phyloP scores from a whole-genome alignment of 1,140 invertebrate genomes.

The Cherax quadricarinatus region DNA sequence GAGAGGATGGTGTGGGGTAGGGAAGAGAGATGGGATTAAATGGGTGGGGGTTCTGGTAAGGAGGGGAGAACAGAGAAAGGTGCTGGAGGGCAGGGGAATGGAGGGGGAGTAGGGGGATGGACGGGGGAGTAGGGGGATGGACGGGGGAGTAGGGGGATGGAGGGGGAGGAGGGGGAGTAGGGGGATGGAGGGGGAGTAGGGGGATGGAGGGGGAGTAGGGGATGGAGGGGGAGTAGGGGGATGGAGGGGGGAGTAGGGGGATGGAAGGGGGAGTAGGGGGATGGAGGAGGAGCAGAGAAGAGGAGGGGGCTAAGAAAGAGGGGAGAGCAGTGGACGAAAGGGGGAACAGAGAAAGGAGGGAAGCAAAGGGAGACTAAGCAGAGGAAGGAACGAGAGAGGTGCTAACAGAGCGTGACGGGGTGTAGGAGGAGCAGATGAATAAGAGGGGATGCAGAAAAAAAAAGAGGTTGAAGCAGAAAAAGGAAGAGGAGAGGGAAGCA shows the following conservation, averaged over 20 bases:
- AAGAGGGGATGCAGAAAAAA: too few species aligned
- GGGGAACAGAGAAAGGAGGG: not conserved
- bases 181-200: too few species aligned
- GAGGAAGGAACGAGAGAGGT: not conserved
- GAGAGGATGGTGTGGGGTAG: not conserved
- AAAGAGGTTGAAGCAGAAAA: not conserved
- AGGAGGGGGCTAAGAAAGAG: not conserved
- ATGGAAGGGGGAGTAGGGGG: too few species aligned
- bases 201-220: not conserved
- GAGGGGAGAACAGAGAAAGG: not conserved
- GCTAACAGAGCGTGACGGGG: not conserved
- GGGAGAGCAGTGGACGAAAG: not conserved
- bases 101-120: not conserved
- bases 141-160: not conserved
- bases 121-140: too few species aligned
- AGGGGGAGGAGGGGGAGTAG: not conserved
- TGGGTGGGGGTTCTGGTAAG: not conserved
- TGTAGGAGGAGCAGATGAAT: not conserved
- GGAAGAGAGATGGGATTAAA: not conserved
- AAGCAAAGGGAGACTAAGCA: not conserved
- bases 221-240: too few species aligned
- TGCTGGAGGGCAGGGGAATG: not conserved
- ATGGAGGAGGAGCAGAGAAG: not conserved
- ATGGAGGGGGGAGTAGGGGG: not conserved
- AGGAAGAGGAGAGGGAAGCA: not conserved